phyloP scores from a whole-genome alignment of 1,140 invertebrate genomes.

The Drosophila fuyamai region DNA sequence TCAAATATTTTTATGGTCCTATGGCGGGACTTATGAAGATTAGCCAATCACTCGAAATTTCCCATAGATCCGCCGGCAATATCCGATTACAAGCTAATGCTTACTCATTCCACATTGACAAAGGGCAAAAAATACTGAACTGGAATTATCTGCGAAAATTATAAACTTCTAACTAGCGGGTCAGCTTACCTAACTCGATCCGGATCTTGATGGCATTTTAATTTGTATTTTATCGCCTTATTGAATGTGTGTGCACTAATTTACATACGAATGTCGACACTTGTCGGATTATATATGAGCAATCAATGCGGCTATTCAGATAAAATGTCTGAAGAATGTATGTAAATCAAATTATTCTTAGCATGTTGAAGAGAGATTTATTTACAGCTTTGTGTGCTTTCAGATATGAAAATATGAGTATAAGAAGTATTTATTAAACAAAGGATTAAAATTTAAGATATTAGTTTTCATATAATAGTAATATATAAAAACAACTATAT shows the following conservation, averaged over 20 bases:
- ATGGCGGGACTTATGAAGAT: conserved; percentile 29
- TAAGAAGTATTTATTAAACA: too few relatives aligned
- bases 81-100: background rate
- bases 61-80: conserved; percentile 1
- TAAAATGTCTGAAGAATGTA: conserved; percentile 3
- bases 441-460: background rate
- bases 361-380: background rate
- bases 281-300: conserved; percentile 6
- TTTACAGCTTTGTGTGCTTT: too few relatives aligned
- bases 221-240: conserved; percentile 22
- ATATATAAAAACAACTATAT: too few relatives aligned
- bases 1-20: conserved; percentile 30
- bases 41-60: conserved; percentile 1
- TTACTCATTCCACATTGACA: conserved; percentile 1
- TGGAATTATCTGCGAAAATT: conserved; percentile 4
- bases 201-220: conserved; percentile 42
- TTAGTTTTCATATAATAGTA: background rate
- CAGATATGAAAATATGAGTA: too few relatives aligned
- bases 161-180: conserved; percentile 1
- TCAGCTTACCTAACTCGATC: conserved; percentile 17
- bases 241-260: conserved; percentile 22
- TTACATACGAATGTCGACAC: conserved; percentile 27
- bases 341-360: conserved; percentile 2
- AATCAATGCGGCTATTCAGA: background rate
- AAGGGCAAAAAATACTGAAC: conserved; percentile 1